Conservation (phyloP, 2,888 invertebrate species). For the Lathronympha strigana region DNA sequence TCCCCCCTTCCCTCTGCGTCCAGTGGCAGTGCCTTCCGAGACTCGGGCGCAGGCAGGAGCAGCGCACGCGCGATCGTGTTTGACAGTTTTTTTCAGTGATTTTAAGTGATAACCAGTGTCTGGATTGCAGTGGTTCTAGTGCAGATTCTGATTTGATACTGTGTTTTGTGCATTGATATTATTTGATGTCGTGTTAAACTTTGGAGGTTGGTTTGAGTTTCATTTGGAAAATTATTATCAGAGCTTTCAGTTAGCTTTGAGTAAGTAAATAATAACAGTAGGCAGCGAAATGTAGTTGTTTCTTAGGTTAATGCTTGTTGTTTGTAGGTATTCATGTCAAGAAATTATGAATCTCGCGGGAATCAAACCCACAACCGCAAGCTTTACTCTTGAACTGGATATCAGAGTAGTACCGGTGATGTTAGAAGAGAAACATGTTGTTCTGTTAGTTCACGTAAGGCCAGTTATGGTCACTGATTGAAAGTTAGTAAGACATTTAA, state of each 20-base stretch:
- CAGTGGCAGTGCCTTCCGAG: slow-evolving; percentile 63
- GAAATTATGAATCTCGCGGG: neutral
- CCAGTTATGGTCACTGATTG: too few relatives aligned
- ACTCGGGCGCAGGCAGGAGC: slow-evolving; percentile 62
- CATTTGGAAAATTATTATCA: slow-evolving; percentile 24
- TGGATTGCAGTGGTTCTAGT: slow-evolving; percentile 74
- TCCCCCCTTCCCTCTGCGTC: slow-evolving; percentile 41
- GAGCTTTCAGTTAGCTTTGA: slow-evolving; percentile 17
- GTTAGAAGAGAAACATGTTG: neutral
- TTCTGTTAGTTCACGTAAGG: neutral
- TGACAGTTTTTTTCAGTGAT: slow-evolving; percentile 37
- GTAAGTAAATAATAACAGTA: slow-evolving; percentile 5
- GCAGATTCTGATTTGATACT: slow-evolving; percentile 28
- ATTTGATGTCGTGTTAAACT: slow-evolving; percentile 63
- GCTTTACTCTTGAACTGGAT: slow-evolving; percentile 1
- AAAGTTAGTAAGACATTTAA: too few relatives aligned
- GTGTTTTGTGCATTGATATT: slow-evolving; percentile 30
- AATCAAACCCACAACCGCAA: slow-evolving; percentile 13
- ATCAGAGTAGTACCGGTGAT: neutral
- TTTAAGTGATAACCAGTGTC: slow-evolving; percentile 50
- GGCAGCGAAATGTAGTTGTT: neutral
- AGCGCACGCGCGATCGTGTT: slow-evolving; percentile 55
- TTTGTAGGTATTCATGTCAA: neutral
- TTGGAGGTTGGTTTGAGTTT: slow-evolving; percentile 69
- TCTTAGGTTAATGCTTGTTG: neutral